Base-by-base conservation (phyloP, 1,140 invertebrate species). In the Melipona quadrifasciata region DNA sequence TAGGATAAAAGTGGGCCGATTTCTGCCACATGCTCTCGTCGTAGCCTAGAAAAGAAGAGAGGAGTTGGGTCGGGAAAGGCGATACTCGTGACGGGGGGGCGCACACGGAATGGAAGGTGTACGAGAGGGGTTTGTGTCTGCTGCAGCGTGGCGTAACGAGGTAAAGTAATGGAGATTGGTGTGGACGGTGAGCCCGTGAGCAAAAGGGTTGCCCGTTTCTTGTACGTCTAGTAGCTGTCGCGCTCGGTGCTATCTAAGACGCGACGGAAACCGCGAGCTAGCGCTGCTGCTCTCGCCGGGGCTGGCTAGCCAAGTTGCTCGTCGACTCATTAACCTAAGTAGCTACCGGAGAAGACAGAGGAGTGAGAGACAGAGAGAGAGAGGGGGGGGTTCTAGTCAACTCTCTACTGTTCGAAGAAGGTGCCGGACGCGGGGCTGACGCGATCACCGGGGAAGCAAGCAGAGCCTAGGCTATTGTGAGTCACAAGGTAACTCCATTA, bases 321-420 rank as follows among this genome's bases (percentile, higher is more conserved):
- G 87, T 81, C 86, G 87, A 92, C 90, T 92, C 91, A 90, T 93
- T 92, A 93, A 92, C 80, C 89, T 93, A 92, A 93, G 91, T 93
- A 92, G 87, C 87, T 87, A 51, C 57, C 34, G n/a, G 73, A 80
- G 84, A 80, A 68, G 11, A 47, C 74, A 58, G 75, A 47, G 39
- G 39, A 47, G 39, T 8, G 8, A 10, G 39, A 8, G 39, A 8
- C 4, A 39, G 39, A 6, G 68, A 72, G 27, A 2, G 64, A 71
- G 39, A 58, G 47, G 0, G 24, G 11, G 70, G 27, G 47, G 55
- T 11, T 19, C 47, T 17, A 39, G 14, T 10, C 21, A n/a, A 14
- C 21, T 17, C 34, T 47, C 31, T 58, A 27, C 31, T 67, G 73
- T 53, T 57, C 8, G 21, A 31, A 16, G 73, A 75, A 75, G 31